A percentile compares a stretch with the other conserved stretches of the same genome.
phyloP scores from a whole-genome alignment of 1,140 invertebrate species.

The Drosophila mojavensis region DNA sequence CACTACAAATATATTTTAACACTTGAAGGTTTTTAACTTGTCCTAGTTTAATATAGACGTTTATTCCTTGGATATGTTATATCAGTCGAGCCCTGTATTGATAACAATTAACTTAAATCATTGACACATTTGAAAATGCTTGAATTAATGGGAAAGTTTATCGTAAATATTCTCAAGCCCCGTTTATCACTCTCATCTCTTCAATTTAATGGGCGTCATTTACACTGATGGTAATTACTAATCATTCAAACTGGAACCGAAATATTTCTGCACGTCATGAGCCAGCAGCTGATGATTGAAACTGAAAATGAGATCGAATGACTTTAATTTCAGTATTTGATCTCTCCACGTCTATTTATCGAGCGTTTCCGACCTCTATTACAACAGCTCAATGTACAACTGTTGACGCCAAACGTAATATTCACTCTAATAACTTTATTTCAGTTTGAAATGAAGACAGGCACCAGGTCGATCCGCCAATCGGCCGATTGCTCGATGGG shows the following conservation, averaged over 20 bases:
- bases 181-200: constrained; percentile 57
- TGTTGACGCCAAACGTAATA: constrained; percentile 54
- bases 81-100: constrained; percentile 18
- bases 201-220: constrained; percentile 39
- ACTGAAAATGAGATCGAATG: constrained; percentile 65
- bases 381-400: constrained; percentile 49
- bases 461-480: constrained; percentile 3
- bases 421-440: constrained; percentile 77
- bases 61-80: constrained; percentile 1
- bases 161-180: constrained; percentile 33
- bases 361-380: constrained; percentile 36
- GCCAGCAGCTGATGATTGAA: constrained; percentile 60
- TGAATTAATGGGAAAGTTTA: constrained; percentile 15
- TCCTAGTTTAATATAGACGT: constrained; percentile 19
- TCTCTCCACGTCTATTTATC: constrained; percentile 23
- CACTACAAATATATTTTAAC: background rate
- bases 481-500: constrained; percentile 8
- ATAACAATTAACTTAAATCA: constrained; percentile 38
- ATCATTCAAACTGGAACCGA: constrained; percentile 52
- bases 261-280: constrained; percentile 68
- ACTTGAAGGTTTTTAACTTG: constrained; percentile 16
- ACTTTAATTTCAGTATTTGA: constrained; percentile 53
- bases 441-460: constrained; percentile 9
- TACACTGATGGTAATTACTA: constrained; percentile 68
- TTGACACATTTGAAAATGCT: constrained; percentile 33